Evolutionary conservation across 2,113 vertebrate species (phyloP), one percentile per base, ranked within the genome.

Genomic region (Pomatostomus ruficeps): DNA sequence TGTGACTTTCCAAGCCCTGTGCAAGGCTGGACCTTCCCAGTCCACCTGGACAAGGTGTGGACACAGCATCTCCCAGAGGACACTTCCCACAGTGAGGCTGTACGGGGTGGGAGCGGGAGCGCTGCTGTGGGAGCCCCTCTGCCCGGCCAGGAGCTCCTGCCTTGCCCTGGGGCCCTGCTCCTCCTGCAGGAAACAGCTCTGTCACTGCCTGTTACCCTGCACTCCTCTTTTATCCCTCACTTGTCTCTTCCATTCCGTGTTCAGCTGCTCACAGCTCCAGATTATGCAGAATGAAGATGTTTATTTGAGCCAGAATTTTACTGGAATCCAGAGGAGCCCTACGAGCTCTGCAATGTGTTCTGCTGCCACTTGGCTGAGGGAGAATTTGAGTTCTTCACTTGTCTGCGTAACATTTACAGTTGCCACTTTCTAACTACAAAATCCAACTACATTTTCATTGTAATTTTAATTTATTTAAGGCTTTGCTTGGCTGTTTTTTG

Each of bases 201-300:
- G 12, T 91, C 62, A 17, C 62, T 86, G 29, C n/a, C 71, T 93
- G 83, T 49, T 54, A 15, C 63, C 23, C 61, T 54, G 66, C 40
- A 4, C 76, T 96, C 66, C 12, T 59, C 71, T 91, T 33, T 88
- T 55, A 54, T 81, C 24, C 52, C 52, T 71, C 35, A 4, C 83
- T 96, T 76, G 22, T 57, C 48, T 68, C 51, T 82, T 46, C 75
- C 71, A 52, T 77, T 83, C 85, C 49, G 23, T 68, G 19, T 95
- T 93, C 85, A 82, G 58, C 78, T 11, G 12, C 71, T 85, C 43
- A 24, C 54, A 85, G 85, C 82, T 83, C 91, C 75, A 48, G 62
- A 79, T 94, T 79, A 82, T 95, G 91, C 82, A 88, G 72, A 96
- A 72, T 43, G 58, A 65, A 88, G 66, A 61, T 95, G 75, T 95